A percentile compares a stretch with the other conserved stretches of the same genome.
Evolutionary conservation across 2,113 vertebrate genomes (phyloP).

Genomic region (Chrysochloris asiatica): DNA sequence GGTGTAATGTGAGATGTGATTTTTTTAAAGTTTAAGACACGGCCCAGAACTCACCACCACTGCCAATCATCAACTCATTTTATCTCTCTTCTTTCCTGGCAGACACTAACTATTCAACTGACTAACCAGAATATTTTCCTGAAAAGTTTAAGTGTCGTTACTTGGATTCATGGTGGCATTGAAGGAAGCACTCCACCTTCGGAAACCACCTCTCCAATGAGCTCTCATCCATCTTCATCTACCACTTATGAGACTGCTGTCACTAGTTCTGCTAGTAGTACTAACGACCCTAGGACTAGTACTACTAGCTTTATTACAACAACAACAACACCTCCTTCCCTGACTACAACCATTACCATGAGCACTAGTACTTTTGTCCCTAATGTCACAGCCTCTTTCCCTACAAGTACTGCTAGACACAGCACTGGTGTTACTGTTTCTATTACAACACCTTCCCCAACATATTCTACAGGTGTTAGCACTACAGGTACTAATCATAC

Average conservation of each 20-base stretch:
- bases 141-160: slow-evolving; percentile 52
- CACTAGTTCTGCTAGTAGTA: neutral
- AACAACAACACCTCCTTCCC: neutral
- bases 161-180: slow-evolving; percentile 29
- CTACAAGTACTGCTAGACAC: fast-evolving
- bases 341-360: neutral
- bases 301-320: fast-evolving
- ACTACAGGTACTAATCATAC: neutral
- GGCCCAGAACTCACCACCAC: too few relatives aligned
- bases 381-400: fast-evolving
- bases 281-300: fast-evolving
- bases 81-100: slow-evolving; percentile 33
- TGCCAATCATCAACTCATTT: too few relatives aligned
- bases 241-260: neutral
- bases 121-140: slow-evolving; percentile 42
- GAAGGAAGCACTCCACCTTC: neutral
- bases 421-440: fast-evolving
- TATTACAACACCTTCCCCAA: fast-evolving
- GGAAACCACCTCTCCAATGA: neutral
- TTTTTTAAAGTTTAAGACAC: neutral
- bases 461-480: fast-evolving
- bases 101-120: slow-evolving; percentile 65
- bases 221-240: neutral
- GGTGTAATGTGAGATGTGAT: neutral
- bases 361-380: fast-evolving